phyloP scores from a whole-genome alignment of 1,140 invertebrate genomes.

The Hirudo medicinalis region DNA sequence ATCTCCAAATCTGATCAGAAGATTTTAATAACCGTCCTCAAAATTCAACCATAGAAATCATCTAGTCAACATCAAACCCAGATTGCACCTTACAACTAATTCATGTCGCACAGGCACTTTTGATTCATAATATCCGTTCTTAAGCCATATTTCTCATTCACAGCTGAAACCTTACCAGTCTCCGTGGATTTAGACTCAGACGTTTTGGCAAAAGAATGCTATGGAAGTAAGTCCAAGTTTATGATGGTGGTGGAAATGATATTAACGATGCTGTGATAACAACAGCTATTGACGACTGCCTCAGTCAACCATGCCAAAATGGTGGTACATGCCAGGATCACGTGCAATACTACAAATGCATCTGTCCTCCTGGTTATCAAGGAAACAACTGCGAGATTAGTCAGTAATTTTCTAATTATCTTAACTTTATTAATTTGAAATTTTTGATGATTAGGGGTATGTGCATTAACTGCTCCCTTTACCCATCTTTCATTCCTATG shows the following conservation, averaged over 20 bases:
- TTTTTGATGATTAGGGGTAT: too few species aligned
- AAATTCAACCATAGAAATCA: too few species aligned
- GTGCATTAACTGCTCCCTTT: too few species aligned
- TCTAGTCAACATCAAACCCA: too few species aligned
- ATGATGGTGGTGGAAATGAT: background rate
- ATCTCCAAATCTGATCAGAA: too few species aligned
- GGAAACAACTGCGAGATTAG: constrained; percentile 17
- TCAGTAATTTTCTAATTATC: background rate
- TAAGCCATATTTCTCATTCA: too few species aligned
- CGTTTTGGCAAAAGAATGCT: background rate
- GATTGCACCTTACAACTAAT: too few species aligned
- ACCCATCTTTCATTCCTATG: too few species aligned
- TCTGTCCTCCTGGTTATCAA: constrained; percentile 9
- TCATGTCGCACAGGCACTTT: too few species aligned
- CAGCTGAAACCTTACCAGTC: background rate
- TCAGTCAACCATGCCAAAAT: constrained; percentile 18
- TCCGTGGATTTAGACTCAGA: constrained; percentile 1
- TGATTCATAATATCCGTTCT: too few species aligned
- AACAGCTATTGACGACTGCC: constrained; percentile 15
- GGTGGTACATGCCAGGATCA: constrained; percentile 12
- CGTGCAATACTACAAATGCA: constrained; percentile 14
- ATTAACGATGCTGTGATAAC: background rate
- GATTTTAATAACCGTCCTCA: too few species aligned
- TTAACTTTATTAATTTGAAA: too few species aligned
- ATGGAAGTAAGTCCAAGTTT: background rate